These are phyloP conservation scores for Eremophila alpestris DNA, from an alignment of 2,797 vertebrate genomes.

Conservation along the genomic window DNA sequence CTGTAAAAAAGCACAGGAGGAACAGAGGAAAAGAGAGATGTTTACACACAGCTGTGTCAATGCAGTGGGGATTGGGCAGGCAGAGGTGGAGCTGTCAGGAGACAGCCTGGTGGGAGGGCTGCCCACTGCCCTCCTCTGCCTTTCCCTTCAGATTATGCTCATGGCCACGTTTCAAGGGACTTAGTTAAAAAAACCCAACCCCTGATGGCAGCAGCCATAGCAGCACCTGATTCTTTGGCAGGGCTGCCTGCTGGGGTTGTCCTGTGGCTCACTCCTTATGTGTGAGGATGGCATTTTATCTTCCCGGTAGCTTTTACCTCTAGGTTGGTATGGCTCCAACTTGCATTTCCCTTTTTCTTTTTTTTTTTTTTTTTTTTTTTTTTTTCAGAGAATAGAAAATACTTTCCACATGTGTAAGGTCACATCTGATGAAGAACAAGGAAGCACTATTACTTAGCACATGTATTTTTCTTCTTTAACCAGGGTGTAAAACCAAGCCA, in stretches of 20 bases:
- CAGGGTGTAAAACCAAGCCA: neutral
- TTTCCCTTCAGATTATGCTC: neutral
- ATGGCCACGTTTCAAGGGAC: neutral
- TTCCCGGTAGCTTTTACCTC: neutral
- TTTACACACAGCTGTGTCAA: neutral
- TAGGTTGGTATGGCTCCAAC: neutral
- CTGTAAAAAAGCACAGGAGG: neutral
- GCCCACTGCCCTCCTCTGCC: neutral
- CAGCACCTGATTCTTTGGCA: constrained; percentile 6
- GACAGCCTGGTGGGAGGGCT: neutral
- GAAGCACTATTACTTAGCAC: neutral
- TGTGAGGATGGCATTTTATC: neutral
- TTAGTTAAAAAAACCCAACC: neutral
- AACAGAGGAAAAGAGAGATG: neutral
- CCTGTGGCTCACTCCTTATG: neutral
- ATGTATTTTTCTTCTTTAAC: neutral
- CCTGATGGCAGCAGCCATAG: neutral
- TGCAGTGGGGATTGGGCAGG: neutral
- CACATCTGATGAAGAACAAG: neutral
- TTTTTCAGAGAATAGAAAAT: neutral
- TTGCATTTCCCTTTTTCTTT: neutral
- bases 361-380: neutral
- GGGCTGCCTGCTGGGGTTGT: neutral
- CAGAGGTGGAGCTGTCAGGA: neutral
- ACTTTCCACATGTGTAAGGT: neutral